These are phyloP conservation scores for Drosophila ercepeae DNA, from an alignment of 1,140 invertebrate species.

Conservation along the genomic window DNA sequence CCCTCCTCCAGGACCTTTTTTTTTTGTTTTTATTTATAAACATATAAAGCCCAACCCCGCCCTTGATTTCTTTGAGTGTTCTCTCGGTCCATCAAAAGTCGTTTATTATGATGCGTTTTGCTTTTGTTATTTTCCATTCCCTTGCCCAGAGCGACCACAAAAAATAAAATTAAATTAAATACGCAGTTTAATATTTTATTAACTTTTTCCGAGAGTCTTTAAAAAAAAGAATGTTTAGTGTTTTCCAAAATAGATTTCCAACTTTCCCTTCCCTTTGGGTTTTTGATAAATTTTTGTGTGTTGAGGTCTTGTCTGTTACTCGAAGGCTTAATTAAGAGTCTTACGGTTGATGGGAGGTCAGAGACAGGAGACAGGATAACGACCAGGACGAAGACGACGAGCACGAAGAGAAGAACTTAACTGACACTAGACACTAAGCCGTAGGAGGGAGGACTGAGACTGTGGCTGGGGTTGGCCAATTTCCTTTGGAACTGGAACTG, in stretches of 20 bases:
- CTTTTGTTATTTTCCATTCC: conserved; percentile 35
- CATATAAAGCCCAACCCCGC: conserved; percentile 9
- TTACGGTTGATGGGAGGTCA: conserved; percentile 9
- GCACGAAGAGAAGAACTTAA: not conserved
- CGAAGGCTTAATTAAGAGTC: conserved; percentile 37
- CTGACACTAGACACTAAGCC: conserved; percentile 10
- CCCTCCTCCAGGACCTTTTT: not conserved
- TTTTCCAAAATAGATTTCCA: not conserved
- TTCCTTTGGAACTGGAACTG: no score
- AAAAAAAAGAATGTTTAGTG: not conserved
- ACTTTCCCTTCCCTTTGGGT: no score
- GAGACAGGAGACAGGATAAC: not conserved
- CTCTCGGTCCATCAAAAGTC: conserved; percentile 65
- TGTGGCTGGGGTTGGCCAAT: not conserved
- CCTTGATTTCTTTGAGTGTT: conserved; percentile 27
- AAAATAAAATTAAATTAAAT: conserved; percentile 75
- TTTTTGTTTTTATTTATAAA: not conserved
- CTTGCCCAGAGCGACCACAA: not conserved
- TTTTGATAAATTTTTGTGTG: not conserved
- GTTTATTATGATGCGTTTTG: conserved; percentile 71
- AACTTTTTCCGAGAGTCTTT: no score
- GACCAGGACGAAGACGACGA: not conserved
- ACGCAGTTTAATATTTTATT: conserved; percentile 73
- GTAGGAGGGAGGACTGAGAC: no score
- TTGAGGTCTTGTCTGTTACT: not conserved